Percentiles rank a stretch among this genome's conserved stretches.
Conservation (phyloP, 2,113 vertebrate genomes). For the Centropus unirufus region DNA sequence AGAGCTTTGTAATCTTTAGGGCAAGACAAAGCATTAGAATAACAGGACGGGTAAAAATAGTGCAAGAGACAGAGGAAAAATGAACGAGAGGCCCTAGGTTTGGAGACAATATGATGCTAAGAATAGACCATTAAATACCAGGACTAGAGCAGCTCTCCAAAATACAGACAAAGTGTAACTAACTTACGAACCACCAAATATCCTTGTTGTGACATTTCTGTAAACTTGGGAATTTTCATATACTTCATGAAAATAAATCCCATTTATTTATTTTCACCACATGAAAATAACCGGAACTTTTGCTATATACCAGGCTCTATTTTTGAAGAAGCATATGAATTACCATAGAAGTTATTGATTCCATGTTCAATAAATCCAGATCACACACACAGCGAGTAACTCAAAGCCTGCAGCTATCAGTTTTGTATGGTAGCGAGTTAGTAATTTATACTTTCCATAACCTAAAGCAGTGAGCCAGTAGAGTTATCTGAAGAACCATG, state of each 20-base stretch:
- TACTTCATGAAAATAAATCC: not conserved
- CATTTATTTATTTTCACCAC: not conserved
- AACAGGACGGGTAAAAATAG: not conserved
- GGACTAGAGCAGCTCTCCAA: not conserved
- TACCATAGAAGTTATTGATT: not conserved
- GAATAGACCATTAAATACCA: not conserved
- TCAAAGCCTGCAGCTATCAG: not conserved
- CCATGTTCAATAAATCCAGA: not conserved
- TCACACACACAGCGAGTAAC: accelerated
- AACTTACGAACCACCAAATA: not conserved
- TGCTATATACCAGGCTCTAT: not conserved
- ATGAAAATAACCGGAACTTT: not conserved
- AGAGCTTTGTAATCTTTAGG: not conserved
- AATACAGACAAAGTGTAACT: not conserved
- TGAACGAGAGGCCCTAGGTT: not conserved
- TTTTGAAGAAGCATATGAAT: not conserved
- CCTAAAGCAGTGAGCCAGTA: not conserved
- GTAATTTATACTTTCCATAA: not conserved
- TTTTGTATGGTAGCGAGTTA: not conserved
- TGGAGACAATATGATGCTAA: not conserved
- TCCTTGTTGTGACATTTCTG: not conserved
- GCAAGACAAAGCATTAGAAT: not conserved
- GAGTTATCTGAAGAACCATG: not conserved
- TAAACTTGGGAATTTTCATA: not conserved
- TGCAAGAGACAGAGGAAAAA: not conserved